A percentile compares a stretch with the other conserved stretches of the same genome.
phyloP scores from a whole-genome alignment of 1,140 invertebrate species.

The Brachystomella parvula region DNA sequence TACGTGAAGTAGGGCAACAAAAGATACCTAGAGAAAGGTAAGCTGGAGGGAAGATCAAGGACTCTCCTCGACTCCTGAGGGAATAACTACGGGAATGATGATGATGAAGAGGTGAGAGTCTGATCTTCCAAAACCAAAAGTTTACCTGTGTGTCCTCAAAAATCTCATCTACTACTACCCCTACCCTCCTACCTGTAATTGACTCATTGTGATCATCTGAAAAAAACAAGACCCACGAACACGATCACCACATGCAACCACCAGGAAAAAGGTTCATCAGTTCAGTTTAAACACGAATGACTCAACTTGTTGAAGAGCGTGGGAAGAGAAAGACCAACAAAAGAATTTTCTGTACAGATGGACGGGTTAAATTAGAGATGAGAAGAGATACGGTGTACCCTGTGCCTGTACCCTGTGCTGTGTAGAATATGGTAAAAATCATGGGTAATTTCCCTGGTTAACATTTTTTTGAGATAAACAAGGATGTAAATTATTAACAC shows the following conservation, averaged over 20 bases:
- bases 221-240: not conserved
- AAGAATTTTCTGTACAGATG: not conserved
- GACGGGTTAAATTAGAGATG: too few species aligned
- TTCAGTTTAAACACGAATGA: not conserved
- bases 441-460: too few species aligned
- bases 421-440: too few species aligned
- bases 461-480: not conserved
- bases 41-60: too few species aligned
- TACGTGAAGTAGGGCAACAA: not conserved
- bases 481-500: not conserved
- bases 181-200: not conserved
- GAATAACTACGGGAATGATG: not conserved
- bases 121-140: not conserved
- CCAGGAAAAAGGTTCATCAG: not conserved
- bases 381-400: too few species aligned
- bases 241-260: not conserved
- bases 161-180: constrained; percentile 7
- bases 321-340: not conserved
- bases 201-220: not conserved
- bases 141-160: not conserved
- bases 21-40: too few species aligned
- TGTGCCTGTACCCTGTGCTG: too few species aligned
- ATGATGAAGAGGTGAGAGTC: not conserved
- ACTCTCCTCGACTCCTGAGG: not conserved
- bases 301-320: not conserved